These are phyloP conservation scores for Drosophila nikananu DNA, from an alignment of 1,140 invertebrate species.

Conservation along the genomic window DNA sequence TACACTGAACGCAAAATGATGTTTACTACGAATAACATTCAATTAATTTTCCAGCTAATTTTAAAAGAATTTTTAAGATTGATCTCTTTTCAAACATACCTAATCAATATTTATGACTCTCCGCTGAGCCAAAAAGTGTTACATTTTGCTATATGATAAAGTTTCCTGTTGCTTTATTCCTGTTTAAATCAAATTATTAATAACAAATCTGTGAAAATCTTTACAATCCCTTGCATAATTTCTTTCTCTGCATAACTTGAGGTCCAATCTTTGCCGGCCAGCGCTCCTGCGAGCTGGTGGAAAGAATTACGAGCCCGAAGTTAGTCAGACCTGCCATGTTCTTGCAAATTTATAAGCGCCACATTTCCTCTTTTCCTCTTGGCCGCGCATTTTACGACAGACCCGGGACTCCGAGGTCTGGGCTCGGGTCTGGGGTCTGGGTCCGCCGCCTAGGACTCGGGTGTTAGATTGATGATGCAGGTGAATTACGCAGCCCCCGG, in stretches of 20 bases:
- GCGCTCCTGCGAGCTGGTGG: slow-evolving; percentile 10
- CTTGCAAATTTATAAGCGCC: slow-evolving; percentile 58
- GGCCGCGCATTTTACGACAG: slow-evolving; percentile 36
- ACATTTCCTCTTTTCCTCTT: slow-evolving; percentile 52
- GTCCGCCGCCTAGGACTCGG: background rate
- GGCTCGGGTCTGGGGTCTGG: background rate
- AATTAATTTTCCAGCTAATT: background rate
- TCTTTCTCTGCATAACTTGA: background rate
- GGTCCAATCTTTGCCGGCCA: slow-evolving; percentile 17
- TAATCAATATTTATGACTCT: too few relatives aligned
- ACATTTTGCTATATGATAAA: too few relatives aligned
- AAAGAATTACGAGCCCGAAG: slow-evolving; percentile 54
- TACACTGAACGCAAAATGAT: slow-evolving; percentile 2
- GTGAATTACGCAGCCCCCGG: slow-evolving; percentile 62
- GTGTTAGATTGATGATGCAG: slow-evolving; percentile 73
- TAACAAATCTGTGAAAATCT: background rate
- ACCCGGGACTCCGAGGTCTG: background rate
- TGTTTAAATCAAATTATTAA: background rate
- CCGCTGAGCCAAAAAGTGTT: too few relatives aligned
- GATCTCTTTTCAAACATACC: too few relatives aligned
- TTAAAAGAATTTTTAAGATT: background rate
- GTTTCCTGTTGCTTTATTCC: background rate
- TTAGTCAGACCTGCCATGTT: slow-evolving; percentile 38
- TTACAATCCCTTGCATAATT: background rate
- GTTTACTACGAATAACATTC: background rate